A percentile compares a stretch with the other conserved stretches of the same genome.
phyloP scores from a whole-genome alignment of 2,888 invertebrate genomes.

The Hypomecis atomaria region DNA sequence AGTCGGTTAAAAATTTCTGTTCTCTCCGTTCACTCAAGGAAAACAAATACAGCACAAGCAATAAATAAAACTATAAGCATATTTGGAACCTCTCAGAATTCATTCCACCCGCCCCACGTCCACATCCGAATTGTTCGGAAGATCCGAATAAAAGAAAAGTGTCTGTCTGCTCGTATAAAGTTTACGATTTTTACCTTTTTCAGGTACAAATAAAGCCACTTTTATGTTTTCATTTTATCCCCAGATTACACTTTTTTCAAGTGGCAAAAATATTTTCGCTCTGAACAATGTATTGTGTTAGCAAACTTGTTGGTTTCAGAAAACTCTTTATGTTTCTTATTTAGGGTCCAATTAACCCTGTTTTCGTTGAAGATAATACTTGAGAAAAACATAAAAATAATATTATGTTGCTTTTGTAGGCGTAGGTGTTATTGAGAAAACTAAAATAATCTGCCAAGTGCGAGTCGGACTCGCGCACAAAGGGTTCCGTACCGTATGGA shows the following conservation, averaged over 20 bases:
- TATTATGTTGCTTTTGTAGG: too few relatives aligned
- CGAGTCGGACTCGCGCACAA: too few relatives aligned
- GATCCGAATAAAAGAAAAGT: conserved; percentile 46
- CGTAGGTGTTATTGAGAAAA: too few relatives aligned
- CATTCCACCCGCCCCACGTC: conserved; percentile 37
- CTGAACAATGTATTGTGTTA: neutral
- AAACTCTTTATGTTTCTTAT: neutral
- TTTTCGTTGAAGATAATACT: too few relatives aligned
- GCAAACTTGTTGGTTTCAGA: neutral
- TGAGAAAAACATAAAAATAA: neutral
- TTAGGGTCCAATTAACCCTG: neutral
- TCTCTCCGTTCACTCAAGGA: too few relatives aligned
- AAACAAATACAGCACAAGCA: neutral
- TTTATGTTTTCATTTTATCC: conserved; percentile 52
- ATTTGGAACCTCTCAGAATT: conserved; percentile 38
- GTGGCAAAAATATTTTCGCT: conserved; percentile 29
- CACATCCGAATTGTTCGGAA: conserved; percentile 39
- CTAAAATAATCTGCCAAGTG: too few relatives aligned
- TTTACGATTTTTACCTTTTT: conserved; percentile 51
- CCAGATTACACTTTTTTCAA: conserved; percentile 41
- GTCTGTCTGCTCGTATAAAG: conserved; percentile 47
- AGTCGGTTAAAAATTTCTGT: too few relatives aligned
- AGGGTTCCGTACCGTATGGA: too few relatives aligned
- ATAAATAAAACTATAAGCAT: conserved; percentile 29
- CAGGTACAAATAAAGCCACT: conserved; percentile 47